Base-by-base conservation (phyloP, 1,140 invertebrate species). In the Trissolcus basalis region DNA sequence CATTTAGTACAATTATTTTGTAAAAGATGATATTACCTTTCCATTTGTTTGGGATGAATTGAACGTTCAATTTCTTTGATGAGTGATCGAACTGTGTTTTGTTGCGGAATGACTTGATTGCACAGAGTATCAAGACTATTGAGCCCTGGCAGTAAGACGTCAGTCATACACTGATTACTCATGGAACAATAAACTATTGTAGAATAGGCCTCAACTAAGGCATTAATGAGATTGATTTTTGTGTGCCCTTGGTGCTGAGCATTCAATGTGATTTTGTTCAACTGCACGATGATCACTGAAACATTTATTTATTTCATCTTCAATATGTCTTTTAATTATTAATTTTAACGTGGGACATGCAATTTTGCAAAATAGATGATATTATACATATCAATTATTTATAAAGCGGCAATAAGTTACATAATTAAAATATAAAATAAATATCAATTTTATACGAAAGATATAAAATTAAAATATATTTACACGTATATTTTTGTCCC, bases 151-250 rank as follows among this genome's bases (percentile, higher is more conserved):
- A 91, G 50, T 15, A 88, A 61, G 4, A 90, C 80, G 47, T 84
- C 81, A 13, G 81, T 84, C 45, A 85, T 86, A 33, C 91, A 89
- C 45, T 86, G 85, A 77, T 89, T 87, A 33, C 89, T 90, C 27
- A 92, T 76, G 5, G 88, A 84, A 68, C 91, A 93, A 79, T 92
- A 93, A 16, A 93, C 90, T 35, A 92, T 83, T 48, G 91, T 90
- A 11, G 91, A 92, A 76, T 92, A 93, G 0, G 92, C 91, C 73
- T 94, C 92, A 36, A 94, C 89, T 14, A 94, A 80, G 47, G 91
- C 90, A 33, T 90, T 82, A 6, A 90, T 89, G 15, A 94, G 85
- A 69, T 93, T 91, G 16, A 88, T 81, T n/a, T 72, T 72, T 77
- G 90, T 91, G 45, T 89, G 87, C 4, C 86, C 88, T 75, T 91